Base-by-base conservation (phyloP, 1,140 invertebrate species). In the Littorina saxatilis region DNA sequence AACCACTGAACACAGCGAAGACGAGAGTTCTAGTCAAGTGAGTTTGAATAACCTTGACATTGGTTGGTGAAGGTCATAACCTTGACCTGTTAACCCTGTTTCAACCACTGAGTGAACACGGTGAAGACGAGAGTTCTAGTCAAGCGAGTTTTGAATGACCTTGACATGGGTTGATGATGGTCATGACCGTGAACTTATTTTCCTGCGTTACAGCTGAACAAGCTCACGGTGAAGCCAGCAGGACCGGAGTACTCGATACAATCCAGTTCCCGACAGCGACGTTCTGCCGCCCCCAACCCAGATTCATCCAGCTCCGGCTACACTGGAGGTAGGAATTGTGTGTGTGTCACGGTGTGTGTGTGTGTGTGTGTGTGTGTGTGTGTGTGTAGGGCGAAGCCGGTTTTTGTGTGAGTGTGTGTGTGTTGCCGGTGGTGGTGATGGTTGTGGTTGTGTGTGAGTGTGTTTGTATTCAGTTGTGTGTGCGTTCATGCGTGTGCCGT, bases 291-390 rank as follows among this genome's bases (percentile, higher is more conserved):
- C 37, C 66, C 1, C 35, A n/a, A 68, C 20, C 1, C 5, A 29
- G 17, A 23, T 32, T 35, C 29, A 4, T 27, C 15, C 37, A 29
- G 5, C 29, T 68, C 66, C 17, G 66, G 66, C 20, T 68, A 68
- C 37, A 35, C 66, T 17, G 66, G 29, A 2, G 66, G 66, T 68
- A 68, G 35, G 66, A 32, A 23, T 32, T 68, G 66, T 68, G 66
- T 68, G 66, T 68, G 66, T 68, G 66, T 68, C 32, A 39, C 32
- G 37, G 37, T 68, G 66, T 32, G 61, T 63, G 61, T 63, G 61
- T 63, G 61, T 32, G 61, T 74, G 27, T 74, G 39, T 52, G 27
- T 50, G 50, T 50, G 27, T 23, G 27, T 47, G 27, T 50, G 40
- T 50, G 27, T 74, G 50, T 74, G 40, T 74, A 15, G n/a, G n/a